phyloP scores from a whole-genome alignment of 1,140 invertebrate species.

The Drosophila prosaltans region DNA sequence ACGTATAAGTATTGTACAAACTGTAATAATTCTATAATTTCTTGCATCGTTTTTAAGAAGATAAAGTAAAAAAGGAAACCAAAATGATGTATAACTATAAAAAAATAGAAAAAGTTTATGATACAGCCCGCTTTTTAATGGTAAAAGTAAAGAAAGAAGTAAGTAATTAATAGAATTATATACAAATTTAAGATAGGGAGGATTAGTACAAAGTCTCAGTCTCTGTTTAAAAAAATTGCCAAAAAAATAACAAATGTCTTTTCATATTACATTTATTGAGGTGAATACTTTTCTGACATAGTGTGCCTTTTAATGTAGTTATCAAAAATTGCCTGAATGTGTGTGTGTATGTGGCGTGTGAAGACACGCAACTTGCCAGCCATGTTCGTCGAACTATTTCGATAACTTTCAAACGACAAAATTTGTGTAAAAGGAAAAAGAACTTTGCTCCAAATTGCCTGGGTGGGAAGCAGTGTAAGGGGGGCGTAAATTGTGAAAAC shows the following conservation, averaged over 20 bases:
- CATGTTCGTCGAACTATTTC: conserved; percentile 71
- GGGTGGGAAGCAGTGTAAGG: conserved; percentile 34
- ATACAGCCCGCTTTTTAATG: too few species aligned
- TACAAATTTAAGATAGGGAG: too few species aligned
- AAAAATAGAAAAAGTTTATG: too few species aligned
- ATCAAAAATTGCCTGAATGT: conserved; percentile 56
- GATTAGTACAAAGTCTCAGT: too few species aligned
- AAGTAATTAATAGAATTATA: too few species aligned
- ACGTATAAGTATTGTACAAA: not conserved
- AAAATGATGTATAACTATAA: not conserved
- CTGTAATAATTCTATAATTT: not conserved
- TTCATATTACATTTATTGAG: not conserved
- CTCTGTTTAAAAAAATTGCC: too few species aligned
- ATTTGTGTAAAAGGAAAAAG: conserved; percentile 29
- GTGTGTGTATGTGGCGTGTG: conserved; percentile 25
- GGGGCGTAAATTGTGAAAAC: conserved; percentile 12
- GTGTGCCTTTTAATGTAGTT: conserved; percentile 60
- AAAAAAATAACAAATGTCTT: too few species aligned
- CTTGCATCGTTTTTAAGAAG: not conserved
- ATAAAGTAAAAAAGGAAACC: not conserved
- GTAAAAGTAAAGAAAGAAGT: too few species aligned
- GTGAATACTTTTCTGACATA: not conserved
- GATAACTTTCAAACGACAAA: conserved; percentile 74
- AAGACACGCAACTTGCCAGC: conserved; percentile 65
- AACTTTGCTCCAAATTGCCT: conserved; percentile 70